Base-by-base conservation (phyloP, 2,113 vertebrate genomes). In the Lampris incognitus region DNA sequence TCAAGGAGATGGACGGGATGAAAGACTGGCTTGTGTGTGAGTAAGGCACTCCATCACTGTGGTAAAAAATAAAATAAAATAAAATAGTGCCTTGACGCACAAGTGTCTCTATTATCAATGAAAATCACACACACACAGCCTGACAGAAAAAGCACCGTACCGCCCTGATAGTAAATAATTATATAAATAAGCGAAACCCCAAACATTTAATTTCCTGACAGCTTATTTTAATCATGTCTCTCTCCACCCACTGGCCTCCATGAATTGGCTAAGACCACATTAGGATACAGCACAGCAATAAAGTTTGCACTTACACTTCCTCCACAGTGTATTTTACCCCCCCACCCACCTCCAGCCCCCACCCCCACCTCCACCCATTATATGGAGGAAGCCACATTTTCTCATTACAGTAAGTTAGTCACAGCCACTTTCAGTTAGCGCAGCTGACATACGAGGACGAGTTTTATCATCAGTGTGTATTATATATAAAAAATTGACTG, bases 361-460 rank as follows among this genome's bases (percentile, higher is more conserved):
- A 24, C 24, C 24, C 24, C 24, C 49, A 36, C 57, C 60, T 54
- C 52, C 46, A 11, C 39, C 76, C 58, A 74, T 87, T 84, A 78
- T 78, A 77, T 39, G 74, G 75, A 85, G 70, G 76, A 86, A 84
- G 83, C 75, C 61, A 79, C 89, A 84, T 92, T 87, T 93, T 88
- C 81, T 88, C 83, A 90, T 91, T 89, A 91, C 79, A 67, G 74
- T 66, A 67, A 71, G 86, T 92, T 91, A 90, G 88, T 92, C 91
- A 91, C 91, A 89, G 88, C 51, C 66, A 81, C 82, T 90, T 88
- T 86, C 71, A 56, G 84, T 78, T 84, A 65, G 79, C 41, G 8
- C 36, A 48, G 82, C 72, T 66, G 70, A 76, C 63, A 79, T 79
- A 74, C 50, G 44, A 37, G n/a, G 68, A 79, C 63, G 82, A 79